These are phyloP conservation scores for Drepanosiphum platanoidis DNA, from an alignment of 2,888 invertebrate genomes.

Conservation along the genomic window DNA sequence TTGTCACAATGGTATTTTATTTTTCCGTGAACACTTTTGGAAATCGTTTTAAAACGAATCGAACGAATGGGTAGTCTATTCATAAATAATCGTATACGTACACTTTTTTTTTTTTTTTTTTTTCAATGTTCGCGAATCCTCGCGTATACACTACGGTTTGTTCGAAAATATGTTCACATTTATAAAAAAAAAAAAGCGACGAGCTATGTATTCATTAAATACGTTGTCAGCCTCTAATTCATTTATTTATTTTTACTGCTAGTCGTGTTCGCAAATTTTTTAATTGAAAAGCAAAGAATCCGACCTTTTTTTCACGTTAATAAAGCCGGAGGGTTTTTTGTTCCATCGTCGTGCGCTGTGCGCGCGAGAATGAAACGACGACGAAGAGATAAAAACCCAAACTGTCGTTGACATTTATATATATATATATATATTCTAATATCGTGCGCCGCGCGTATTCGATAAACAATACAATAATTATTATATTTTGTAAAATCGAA, in stretches of 20 bases:
- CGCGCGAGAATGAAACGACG: not conserved
- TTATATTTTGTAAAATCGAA: no score
- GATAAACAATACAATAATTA: no score
- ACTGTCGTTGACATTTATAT: not conserved
- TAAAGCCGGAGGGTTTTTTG: not conserved
- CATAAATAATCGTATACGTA: not conserved
- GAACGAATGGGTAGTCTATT: no score
- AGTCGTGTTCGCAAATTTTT: not conserved
- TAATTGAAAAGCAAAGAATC: not conserved
- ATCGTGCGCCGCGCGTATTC: no score
- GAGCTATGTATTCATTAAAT: not conserved
- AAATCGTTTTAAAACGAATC: not conserved
- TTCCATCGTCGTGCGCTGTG: not conserved
- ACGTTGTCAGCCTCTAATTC: not conserved
- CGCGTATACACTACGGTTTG: not conserved
- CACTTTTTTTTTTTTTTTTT: no score
- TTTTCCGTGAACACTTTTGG: not conserved
- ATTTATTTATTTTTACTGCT: no score
- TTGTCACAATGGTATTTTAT: no score
- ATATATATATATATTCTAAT: no score
- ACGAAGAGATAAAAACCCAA: not conserved
- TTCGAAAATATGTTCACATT: not conserved
- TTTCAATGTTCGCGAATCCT: not conserved
- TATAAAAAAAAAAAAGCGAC: no score
- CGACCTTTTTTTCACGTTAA: not conserved